Evolutionary conservation across 2,888 invertebrate genomes (phyloP).

Genomic region (Zonitis immaculata): DNA sequence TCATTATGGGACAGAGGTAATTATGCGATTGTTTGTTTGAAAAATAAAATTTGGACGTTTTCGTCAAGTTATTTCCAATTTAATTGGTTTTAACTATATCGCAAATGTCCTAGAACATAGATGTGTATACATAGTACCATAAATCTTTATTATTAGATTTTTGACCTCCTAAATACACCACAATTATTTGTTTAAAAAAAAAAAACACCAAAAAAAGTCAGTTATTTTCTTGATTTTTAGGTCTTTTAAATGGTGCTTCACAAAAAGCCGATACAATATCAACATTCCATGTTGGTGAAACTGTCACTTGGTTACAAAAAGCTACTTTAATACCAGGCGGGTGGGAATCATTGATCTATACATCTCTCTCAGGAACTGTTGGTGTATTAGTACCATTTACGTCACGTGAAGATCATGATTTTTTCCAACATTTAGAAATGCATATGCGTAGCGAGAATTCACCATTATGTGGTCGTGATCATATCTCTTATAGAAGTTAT

Average conservation of each 20-base stretch:
- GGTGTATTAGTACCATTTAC: slow-evolving; percentile 93
- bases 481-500: slow-evolving; percentile 93
- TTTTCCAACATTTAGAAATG: slow-evolving; percentile 99
- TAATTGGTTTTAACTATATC: slow-evolving; percentile 10
- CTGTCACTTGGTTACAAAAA: slow-evolving; percentile 91
- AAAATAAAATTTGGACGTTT: slow-evolving; percentile 5
- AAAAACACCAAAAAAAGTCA: neutral
- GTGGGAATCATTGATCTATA: slow-evolving; percentile 93
- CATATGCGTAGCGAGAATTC: slow-evolving; percentile 97
- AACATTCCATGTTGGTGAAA: slow-evolving; percentile 95
- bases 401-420: slow-evolving; percentile 96
- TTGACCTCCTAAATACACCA: slow-evolving; percentile 16
- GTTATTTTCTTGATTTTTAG: slow-evolving; percentile 46
- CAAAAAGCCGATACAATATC: slow-evolving; percentile 93
- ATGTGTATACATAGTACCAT: slow-evolving; percentile 19
- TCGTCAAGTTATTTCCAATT: slow-evolving; percentile 12
- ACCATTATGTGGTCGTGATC: slow-evolving; percentile 95
- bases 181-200: neutral
- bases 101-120: slow-evolving; percentile 13
- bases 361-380: slow-evolving; percentile 90
- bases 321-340: slow-evolving; percentile 92
- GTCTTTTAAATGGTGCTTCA: slow-evolving; percentile 91
- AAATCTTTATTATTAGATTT: slow-evolving; percentile 4
- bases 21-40: slow-evolving; percentile 11
- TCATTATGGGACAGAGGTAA: slow-evolving; percentile 87